Evolutionary conservation across 2,797 vertebrate species (phyloP), one percentile per base, ranked within the genome.

Genomic region (Brotula barbata): DNA sequence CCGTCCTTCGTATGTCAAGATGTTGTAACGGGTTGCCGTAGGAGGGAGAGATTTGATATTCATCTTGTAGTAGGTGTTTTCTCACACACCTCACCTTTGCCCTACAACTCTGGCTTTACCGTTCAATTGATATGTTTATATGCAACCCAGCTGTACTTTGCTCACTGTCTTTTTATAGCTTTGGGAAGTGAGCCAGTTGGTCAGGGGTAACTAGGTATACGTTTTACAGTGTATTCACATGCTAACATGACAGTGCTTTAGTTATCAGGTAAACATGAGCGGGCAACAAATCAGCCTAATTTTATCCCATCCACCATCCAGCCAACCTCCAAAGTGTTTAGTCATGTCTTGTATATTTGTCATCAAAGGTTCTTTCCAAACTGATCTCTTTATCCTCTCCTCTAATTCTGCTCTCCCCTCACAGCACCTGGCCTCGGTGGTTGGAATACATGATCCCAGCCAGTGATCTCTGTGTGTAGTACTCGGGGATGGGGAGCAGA

Each of bases 401-500:
- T 15, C 17, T 23, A 31, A 39, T 10, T 14, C 31, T 15, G 14
- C 6, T 13, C 7, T 55, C 41, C 55, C 20, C 22, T 31, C 21
- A 43, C 45, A 39, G 54, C 19, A 34, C 25, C 52, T 23, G 65
- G 48, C 40, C 53, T 42, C 15, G 36, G 53, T 67, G 73, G 71
- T 68, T 70, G 79, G 82, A 71, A 82, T 87, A 68, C 74, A 81
- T 84, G 83, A 68, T 77, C 33, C 46, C 25, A 43, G 75, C 68
- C 39, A 56, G 71, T 42, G 46, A 73, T 49, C 16, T 60, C 55
- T 3, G 58, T 31, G 51, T 20, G 2, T 84, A 87, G 78, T 79
- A 39, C 55, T 68, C 8, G 73, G 93, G 90, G 67, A 99, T 99
- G 97, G 96, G 93, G 87, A 95, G 89, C 91, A 95, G 93, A 85